Conservation (phyloP, 2,888 invertebrate genomes). For the Chymomyza amoena region DNA sequence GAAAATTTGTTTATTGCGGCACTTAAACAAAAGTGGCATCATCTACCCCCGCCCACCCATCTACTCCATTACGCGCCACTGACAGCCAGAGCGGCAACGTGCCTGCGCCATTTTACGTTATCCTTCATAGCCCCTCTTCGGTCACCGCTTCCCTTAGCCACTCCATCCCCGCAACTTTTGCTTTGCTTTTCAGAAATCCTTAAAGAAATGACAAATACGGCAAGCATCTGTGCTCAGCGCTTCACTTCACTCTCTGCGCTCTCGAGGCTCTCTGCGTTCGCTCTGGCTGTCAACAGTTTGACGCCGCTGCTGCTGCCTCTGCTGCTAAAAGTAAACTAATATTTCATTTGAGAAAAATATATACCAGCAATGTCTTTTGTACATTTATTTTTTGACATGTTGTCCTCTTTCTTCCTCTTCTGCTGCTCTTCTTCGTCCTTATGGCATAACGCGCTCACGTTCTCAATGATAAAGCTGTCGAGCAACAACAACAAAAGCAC, state of each 20-base stretch:
- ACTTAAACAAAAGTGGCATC: slow-evolving; percentile 72
- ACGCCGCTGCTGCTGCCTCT: slow-evolving; percentile 26
- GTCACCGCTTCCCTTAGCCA: not conserved
- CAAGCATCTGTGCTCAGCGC: slow-evolving; percentile 15
- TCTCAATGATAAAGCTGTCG: slow-evolving; percentile 16
- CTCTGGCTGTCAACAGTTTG: slow-evolving; percentile 24
- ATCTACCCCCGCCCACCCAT: slow-evolving; percentile 41
- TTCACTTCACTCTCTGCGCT: slow-evolving; percentile 58
- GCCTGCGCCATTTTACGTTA: slow-evolving; percentile 44
- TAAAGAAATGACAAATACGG: slow-evolving; percentile 69
- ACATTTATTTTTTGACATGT: slow-evolving; percentile 70
- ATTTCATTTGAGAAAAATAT: slow-evolving; percentile 70
- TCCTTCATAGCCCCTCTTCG: slow-evolving; percentile 19
- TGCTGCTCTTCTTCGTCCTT: slow-evolving; percentile 17
- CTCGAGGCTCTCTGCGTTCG: not conserved
- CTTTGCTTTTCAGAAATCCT: slow-evolving; percentile 70
- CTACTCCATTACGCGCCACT: slow-evolving; percentile 24
- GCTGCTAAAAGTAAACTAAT: slow-evolving; percentile 67
- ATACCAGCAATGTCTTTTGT: slow-evolving; percentile 64
- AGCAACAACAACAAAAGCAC: slow-evolving; percentile 17
- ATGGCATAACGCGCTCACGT: slow-evolving; percentile 58
- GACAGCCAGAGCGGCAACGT: slow-evolving; percentile 44
- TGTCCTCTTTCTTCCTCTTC: slow-evolving; percentile 62
- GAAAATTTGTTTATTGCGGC: slow-evolving; percentile 71
- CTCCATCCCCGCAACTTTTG: slow-evolving; percentile 36